Evolutionary conservation across 2,888 invertebrate genomes (phyloP), one percentile per base, ranked within the genome.

Genomic region (Vesta saturnalis): DNA sequence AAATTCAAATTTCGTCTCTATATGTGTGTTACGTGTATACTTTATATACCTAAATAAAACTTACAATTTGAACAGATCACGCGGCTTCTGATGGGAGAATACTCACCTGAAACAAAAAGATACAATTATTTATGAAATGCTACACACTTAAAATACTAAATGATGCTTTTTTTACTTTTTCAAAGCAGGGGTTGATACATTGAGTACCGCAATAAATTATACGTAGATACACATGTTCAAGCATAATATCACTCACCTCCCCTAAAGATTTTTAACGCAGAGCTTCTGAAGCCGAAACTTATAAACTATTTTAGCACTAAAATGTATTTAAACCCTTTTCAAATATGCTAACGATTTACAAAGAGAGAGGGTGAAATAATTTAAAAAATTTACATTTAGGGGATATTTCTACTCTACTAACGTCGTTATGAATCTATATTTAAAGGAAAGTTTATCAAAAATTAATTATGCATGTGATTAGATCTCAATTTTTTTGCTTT

Each of bases 31-130:
- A n/a, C n/a, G n/a, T n/a, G n/a, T n/a, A n/a, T n/a, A n/a, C n/a
- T n/a, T n/a, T n/a, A n/a, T n/a, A n/a, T n/a, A n/a, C n/a, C n/a
- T n/a, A n/a, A n/a, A 30, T n/a, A 43, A 43, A 43, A 43, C 52
- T 3, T 49, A 10, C 4, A 52, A 21, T n/a, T 21, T 19, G n/a
- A 39, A 19, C 19, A 10, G 49, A 10, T 4, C 49, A 10, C 10
- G 5, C n/a, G 6, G 12, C 52, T 52, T 52, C 21, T 4, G 15
- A 49, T 49, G 43, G 35, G 18, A 19, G 10, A 3, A 22, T 60
- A 61, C 60, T 14, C 35, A 61, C 60, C 49, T 61, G 35, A 61
- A 61, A 61, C 49, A 61, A 54, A 52, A 49, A 60, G 35, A 49
- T 19, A 5, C 10, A 43, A 15, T 35, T 35, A 16, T 35, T 18